Conservation (phyloP, 1,140 invertebrate species). For the Cotesia vestalis region DNA sequence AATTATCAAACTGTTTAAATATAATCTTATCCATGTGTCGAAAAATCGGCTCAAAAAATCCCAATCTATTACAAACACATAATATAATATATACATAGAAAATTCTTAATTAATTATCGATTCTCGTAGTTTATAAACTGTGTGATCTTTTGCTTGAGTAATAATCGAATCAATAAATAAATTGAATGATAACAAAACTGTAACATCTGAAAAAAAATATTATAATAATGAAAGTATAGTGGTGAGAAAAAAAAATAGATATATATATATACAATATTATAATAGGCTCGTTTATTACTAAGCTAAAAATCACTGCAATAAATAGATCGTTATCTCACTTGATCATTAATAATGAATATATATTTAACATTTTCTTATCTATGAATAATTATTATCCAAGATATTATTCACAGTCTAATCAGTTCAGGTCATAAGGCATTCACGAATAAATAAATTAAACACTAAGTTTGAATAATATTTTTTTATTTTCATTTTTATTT, state of each 20-base stretch:
- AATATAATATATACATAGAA: conserved; percentile 51
- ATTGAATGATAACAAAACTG: not conserved
- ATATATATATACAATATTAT: too few relatives aligned
- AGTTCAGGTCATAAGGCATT: conserved; percentile 52
- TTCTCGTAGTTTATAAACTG: conserved; percentile 42
- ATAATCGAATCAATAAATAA: conserved; percentile 16
- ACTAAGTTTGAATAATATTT: not conserved
- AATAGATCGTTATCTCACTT: conserved; percentile 53
- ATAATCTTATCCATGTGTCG: conserved; percentile 55
- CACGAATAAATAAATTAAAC: not conserved
- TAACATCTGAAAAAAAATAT: too few relatives aligned
- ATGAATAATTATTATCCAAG: conserved; percentile 29
- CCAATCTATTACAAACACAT: conserved; percentile 45
- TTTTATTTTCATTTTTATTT: not conserved
- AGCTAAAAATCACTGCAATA: conserved; percentile 53
- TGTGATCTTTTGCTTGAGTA: conserved; percentile 46
- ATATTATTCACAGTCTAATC: conserved; percentile 44
- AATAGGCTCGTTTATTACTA: conserved; percentile 19
- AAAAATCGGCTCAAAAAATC: conserved; percentile 60
- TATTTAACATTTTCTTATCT: conserved; percentile 48
- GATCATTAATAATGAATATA: conserved; percentile 49
- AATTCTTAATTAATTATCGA: conserved; percentile 34
- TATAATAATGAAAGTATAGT: too few relatives aligned
- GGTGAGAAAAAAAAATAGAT: too few relatives aligned
- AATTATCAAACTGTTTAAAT: not conserved